phyloP scores from a whole-genome alignment of 2,113 vertebrate genomes.

The Reinhardtius hippoglossoides region DNA sequence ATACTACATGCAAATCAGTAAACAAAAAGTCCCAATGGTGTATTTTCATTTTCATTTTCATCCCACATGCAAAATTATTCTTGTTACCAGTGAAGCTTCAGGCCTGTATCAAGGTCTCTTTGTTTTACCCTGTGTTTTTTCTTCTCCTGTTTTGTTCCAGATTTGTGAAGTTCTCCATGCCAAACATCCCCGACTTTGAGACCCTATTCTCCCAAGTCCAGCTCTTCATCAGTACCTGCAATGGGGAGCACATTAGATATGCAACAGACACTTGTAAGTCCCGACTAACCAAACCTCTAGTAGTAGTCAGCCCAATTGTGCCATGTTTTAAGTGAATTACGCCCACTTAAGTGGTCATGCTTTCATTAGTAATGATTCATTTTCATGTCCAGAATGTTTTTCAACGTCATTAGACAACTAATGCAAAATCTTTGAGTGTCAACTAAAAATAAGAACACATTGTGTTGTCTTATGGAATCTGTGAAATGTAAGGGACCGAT shows the following conservation, averaged over 20 bases:
- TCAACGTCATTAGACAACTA: not conserved
- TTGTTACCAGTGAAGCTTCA: too few relatives aligned
- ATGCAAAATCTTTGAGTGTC: not conserved
- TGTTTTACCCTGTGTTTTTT: not conserved
- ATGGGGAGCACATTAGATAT: conserved; percentile 98
- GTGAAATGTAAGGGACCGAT: not conserved
- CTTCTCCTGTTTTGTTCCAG: conserved; percentile 71
- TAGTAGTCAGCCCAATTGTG: not conserved
- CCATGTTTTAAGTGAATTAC: too few relatives aligned
- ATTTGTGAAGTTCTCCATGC: conserved; percentile 99
- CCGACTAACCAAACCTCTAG: not conserved
- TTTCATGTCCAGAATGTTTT: not conserved
- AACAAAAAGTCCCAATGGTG: too few relatives aligned
- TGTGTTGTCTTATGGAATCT: not conserved
- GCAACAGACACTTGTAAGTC: conserved; percentile 99
- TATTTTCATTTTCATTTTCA: too few relatives aligned
- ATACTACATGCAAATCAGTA: too few relatives aligned
- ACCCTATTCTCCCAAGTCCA: conserved; percentile 98
- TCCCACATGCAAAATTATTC: too few relatives aligned
- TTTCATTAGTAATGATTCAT: not conserved
- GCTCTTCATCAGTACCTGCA: conserved; percentile 99
- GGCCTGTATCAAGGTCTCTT: too few relatives aligned
- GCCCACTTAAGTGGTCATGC: too few relatives aligned
- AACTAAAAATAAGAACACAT: not conserved
- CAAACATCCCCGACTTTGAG: conserved; percentile 99